These are phyloP conservation scores for Centropus unirufus DNA, from an alignment of 2,113 vertebrate genomes.

Conservation along the genomic window DNA sequence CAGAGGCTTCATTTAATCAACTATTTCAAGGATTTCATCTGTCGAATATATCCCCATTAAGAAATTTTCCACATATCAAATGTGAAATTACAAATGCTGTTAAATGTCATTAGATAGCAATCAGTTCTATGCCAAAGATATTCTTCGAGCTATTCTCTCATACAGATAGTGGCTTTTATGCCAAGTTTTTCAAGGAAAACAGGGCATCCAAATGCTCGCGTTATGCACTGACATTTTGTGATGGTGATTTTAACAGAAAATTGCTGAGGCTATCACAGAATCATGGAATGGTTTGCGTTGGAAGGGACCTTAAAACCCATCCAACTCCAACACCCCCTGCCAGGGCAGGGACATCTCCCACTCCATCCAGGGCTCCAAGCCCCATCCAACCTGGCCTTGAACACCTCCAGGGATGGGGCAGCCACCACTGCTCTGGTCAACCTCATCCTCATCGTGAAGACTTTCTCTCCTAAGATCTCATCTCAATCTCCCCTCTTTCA, in stretches of 20 bases:
- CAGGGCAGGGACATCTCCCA: no score
- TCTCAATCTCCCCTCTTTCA: no score
- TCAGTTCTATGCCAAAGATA: slow-evolving; percentile 15
- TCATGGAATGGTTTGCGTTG: no score
- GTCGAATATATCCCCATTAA: not conserved
- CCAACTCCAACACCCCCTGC: no score
- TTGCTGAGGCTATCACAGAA: not conserved
- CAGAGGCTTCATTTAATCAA: not conserved
- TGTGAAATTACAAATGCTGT: slow-evolving; percentile 11
- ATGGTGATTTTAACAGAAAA: not conserved
- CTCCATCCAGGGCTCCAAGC: no score
- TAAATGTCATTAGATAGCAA: slow-evolving; percentile 43
- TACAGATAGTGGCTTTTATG: not conserved
- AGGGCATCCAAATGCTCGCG: slow-evolving; percentile 6
- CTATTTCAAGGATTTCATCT: not conserved
- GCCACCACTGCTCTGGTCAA: no score
- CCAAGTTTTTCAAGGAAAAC: slow-evolving; percentile 53
- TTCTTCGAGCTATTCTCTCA: not conserved
- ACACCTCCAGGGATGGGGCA: no score
- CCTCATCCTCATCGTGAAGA: no score
- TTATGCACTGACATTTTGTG: not conserved
- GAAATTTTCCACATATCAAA: not conserved
- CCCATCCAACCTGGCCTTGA: no score
- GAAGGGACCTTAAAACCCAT: no score
- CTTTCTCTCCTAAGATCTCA: no score